Evolutionary conservation across 2,797 vertebrate species (phyloP), one percentile per base, ranked within the genome.

Genomic region (Sardinella longiceps): DNA sequence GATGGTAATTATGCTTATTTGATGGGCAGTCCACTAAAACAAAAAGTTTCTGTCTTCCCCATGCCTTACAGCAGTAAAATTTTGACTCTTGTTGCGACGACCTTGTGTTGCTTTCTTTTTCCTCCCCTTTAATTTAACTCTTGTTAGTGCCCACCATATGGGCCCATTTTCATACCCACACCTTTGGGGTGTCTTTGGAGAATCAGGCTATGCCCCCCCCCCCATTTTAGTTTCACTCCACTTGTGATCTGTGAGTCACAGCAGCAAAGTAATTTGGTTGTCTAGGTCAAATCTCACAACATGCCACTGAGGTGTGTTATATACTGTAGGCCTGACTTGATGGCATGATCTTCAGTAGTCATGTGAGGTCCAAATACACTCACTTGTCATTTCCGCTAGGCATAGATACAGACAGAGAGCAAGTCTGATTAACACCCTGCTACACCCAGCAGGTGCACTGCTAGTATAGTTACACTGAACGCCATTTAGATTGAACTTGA

Each of bases 1-100:
- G 95, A 98, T 97, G 94, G 96, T 96, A 96, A 96, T 95, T 95
- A 96, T 95, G 95, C 93, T 96, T 96, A 95, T 96, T 95, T 97
- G 95, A 97, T 94, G 94, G 96, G 95, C 94, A 96, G 95, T 95
- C 94, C 95, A 92, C 93, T 97, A 94, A 97, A 96, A 97, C 95
- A 94, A 93, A 94, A 95, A 95, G 94, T 95, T 74, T 95, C 92
- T 93, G 94, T 94, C 94, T 92, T 92, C 86, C 87, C 33, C 37
- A 89, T 94, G 91, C 91, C 94, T 95, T 91, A 94, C 89, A 95
- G 95, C 92, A 85, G 92, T 93, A 86, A 92, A 92, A 94, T 92
- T 92, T 87, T 91, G 87, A 88, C 90, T 94, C 93, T 91, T 92
- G 93, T 87, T 88, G 87, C 87, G 91, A 94, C 88, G 94, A 95